These are phyloP conservation scores for Plotosus lineatus DNA, from an alignment of 2,113 vertebrate species.

Conservation along the genomic window DNA sequence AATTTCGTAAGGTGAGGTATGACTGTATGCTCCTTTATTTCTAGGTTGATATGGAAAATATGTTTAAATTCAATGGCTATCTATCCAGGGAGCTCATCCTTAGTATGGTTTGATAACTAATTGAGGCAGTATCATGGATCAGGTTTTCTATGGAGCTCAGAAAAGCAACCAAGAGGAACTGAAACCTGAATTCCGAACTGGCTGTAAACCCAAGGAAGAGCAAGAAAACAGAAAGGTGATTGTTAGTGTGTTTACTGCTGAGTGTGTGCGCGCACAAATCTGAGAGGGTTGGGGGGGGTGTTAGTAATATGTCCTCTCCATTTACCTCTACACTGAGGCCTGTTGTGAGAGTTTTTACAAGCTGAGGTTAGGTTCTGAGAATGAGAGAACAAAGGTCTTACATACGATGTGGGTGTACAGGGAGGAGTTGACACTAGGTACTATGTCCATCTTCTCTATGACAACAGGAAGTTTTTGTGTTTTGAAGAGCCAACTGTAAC, in stretches of 20 bases:
- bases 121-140: constrained; percentile 8
- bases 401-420: not conserved
- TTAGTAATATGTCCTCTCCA: constrained; percentile 5
- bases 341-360: constrained; percentile 13
- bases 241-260: constrained; percentile 18
- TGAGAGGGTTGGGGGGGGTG: constrained; percentile 12
- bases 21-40: not conserved
- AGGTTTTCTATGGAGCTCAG: constrained; percentile 7
- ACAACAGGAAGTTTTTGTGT: constrained; percentile 39
- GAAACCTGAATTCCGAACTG: not conserved
- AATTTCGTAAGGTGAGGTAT: no score
- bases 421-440: constrained; percentile 17
- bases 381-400: constrained; percentile 18
- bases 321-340: not conserved
- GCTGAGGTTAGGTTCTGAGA: constrained; percentile 13
- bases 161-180: constrained; percentile 1
- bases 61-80: not conserved
- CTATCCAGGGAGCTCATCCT: not conserved
- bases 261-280: not conserved
- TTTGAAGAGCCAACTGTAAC: constrained; percentile 48
- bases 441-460: constrained; percentile 31
- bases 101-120: not conserved
- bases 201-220: not conserved
- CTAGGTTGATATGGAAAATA: not conserved
- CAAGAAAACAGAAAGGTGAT: constrained; percentile 20